Conservation (phyloP, 1,140 invertebrate genomes). For the Platorchestia sp. region DNA sequence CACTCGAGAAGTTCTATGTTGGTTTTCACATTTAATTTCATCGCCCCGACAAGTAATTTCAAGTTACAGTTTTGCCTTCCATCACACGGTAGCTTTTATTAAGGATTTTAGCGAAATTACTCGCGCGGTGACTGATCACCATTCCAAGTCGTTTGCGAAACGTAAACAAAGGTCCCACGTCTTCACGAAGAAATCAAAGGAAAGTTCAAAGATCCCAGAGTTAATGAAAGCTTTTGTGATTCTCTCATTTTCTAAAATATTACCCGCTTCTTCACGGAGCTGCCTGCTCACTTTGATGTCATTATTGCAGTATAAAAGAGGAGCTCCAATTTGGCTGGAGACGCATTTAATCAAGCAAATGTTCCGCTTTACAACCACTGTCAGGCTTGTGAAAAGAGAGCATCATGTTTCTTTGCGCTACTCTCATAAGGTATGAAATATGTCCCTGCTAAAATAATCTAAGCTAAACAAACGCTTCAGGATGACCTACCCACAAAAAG, state of each 20-base stretch:
- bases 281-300: slow-evolving; percentile 19
- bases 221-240: background rate
- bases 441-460: too few relatives aligned
- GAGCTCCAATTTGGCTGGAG: slow-evolving; percentile 17
- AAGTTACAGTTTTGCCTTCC: background rate
- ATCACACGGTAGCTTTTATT: background rate
- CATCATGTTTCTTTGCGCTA: background rate
- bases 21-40: background rate
- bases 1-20: background rate
- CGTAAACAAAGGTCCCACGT: background rate
- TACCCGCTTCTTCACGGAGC: background rate
- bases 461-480: background rate
- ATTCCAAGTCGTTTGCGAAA: background rate
- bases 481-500: background rate
- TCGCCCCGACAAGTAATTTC: background rate
- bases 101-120: background rate
- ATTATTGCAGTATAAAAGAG: slow-evolving; percentile 2
- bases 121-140: background rate
- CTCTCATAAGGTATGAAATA: too few relatives aligned
- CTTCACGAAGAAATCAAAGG: background rate
- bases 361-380: background rate
- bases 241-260: background rate
- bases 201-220: background rate
- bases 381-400: background rate
- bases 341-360: slow-evolving; percentile 45